phyloP scores from a whole-genome alignment of 2,888 invertebrate genomes.

The Eristalis tenax region DNA sequence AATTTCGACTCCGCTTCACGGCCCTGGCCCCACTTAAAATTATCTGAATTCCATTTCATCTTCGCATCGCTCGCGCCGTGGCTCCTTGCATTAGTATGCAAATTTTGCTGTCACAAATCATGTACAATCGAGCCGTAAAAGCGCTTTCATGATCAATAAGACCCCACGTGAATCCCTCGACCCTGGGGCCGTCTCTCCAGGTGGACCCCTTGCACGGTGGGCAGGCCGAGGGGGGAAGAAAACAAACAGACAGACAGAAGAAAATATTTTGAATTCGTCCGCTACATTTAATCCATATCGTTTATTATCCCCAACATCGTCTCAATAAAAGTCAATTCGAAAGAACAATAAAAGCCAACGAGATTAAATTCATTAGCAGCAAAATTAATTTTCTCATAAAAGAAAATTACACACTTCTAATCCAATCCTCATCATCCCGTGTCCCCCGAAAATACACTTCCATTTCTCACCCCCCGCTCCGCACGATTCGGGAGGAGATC shows the following conservation, averaged over 20 bases:
- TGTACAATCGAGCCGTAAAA: neutral
- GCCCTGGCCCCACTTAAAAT: neutral
- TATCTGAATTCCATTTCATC: neutral
- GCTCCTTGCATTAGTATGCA: neutral
- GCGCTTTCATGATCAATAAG: slow-evolving; percentile 22
- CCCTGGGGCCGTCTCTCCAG: neutral
- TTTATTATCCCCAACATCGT: slow-evolving; percentile 26
- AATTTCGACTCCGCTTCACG: neutral
- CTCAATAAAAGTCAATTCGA: slow-evolving; percentile 32
- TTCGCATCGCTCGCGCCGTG: neutral
- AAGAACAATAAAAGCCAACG: slow-evolving; percentile 52
- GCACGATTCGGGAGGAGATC: slow-evolving; percentile 1
- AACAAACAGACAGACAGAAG: neutral
- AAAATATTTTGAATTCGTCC: slow-evolving; percentile 26
- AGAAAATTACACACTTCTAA: slow-evolving; percentile 1
- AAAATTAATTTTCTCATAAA: slow-evolving; percentile 62
- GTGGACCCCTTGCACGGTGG: no score
- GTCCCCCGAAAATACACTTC: neutral
- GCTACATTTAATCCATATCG: slow-evolving; percentile 19
- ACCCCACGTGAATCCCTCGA: neutral
- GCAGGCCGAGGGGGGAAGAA: no score
- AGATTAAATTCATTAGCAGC: slow-evolving; percentile 65
- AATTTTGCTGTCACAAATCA: neutral
- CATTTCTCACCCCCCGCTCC: no score
- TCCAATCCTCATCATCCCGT: neutral